Percentiles rank a stretch among this genome's conserved stretches.
These are phyloP conservation scores for Andrena bicolor DNA, from an alignment of 2,888 invertebrate genomes.

Conservation along the genomic window DNA sequence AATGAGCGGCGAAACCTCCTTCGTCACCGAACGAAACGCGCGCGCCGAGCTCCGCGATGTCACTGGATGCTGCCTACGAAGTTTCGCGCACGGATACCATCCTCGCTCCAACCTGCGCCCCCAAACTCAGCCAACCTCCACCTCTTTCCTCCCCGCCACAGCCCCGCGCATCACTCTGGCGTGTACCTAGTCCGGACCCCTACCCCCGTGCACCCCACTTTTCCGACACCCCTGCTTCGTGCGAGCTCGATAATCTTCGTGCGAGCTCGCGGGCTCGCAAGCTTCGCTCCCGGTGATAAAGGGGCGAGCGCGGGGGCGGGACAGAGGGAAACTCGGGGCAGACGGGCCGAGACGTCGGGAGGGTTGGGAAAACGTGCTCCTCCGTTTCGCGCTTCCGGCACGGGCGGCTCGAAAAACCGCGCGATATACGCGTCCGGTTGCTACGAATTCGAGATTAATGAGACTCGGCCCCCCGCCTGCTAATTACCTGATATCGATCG, in stretches of 20 bases:
- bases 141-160: conserved; percentile 10
- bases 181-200: conserved; percentile 45
- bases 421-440: conserved; percentile 37
- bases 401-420: conserved; percentile 43
- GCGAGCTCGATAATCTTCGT: conserved; percentile 78
- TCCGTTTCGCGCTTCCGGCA: conserved; percentile 40
- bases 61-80: conserved; percentile 78
- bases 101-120: conserved; percentile 61
- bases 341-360: neutral
- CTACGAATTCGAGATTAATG: conserved; percentile 54
- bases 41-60: conserved; percentile 81
- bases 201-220: conserved; percentile 13
- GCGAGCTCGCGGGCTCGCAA: conserved; percentile 59
- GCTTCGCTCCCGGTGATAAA: conserved; percentile 39
- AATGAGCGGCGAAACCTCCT: conserved; percentile 8
- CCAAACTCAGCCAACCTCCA: conserved; percentile 43
- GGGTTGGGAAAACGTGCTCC: conserved; percentile 45
- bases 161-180: conserved; percentile 33
- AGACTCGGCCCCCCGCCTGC: conserved; percentile 6
- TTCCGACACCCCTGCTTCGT: conserved; percentile 64
- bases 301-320: conserved; percentile 12
- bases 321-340: neutral
- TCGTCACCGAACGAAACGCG: conserved; percentile 65
- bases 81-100: conserved; percentile 73
- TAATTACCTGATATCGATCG: conserved; percentile 56